phyloP scores from a whole-genome alignment of 2,797 vertebrate species.

The Urophycis tenuis region DNA sequence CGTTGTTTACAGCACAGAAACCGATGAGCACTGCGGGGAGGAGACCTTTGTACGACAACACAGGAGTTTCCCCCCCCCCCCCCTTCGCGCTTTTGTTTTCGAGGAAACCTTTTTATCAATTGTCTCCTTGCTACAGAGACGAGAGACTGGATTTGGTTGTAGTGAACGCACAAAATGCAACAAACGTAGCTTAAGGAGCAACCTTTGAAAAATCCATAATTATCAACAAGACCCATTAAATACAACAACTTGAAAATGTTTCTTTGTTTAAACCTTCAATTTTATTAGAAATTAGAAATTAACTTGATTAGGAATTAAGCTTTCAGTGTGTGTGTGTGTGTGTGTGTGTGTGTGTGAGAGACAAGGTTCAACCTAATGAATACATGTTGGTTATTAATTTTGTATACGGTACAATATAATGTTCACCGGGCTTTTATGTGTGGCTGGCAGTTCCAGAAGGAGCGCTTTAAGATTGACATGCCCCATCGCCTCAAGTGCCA shows the following conservation, averaged over 20 bases:
- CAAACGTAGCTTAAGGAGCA: too few species aligned
- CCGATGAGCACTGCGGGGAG: too few species aligned
- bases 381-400: background rate
- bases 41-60: too few species aligned
- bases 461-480: conserved; percentile 97
- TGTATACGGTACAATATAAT: background rate
- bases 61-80: too few species aligned
- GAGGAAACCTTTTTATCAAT: too few species aligned
- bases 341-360: background rate
- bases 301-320: background rate
- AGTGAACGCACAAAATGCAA: too few species aligned
- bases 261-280: background rate
- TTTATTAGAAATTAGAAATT: background rate
- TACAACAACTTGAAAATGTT: background rate
- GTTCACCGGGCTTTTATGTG: conserved; percentile 3
- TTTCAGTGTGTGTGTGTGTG: background rate
- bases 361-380: background rate
- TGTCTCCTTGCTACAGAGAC: too few species aligned
- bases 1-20: too few species aligned
- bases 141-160: too few species aligned
- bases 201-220: background rate
- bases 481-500: conserved; percentile 89
- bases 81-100: too few species aligned
- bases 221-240: background rate
- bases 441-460: conserved; percentile 87